A percentile compares a stretch with the other conserved stretches of the same genome.
These are phyloP conservation scores for Dimorphilus gyrociliatus DNA, from an alignment of 2,888 invertebrate species.

Conservation along the genomic window DNA sequence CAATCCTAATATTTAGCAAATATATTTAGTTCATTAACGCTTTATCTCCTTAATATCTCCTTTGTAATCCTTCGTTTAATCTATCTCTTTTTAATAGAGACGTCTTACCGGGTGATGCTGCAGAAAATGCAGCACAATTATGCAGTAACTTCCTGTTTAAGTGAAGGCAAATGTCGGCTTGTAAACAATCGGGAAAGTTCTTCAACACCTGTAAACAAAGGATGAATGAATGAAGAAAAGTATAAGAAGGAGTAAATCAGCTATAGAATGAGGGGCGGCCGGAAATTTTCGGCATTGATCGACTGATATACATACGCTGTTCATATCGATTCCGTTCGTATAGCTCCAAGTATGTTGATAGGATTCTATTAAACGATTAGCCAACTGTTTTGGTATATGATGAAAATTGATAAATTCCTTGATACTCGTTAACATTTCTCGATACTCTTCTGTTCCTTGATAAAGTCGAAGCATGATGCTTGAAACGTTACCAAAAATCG, in stretches of 20 bases:
- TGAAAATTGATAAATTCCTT: constrained; percentile 38
- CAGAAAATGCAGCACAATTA: constrained; percentile 12
- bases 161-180: constrained; percentile 15
- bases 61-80: too few relatives aligned
- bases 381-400: constrained; percentile 34
- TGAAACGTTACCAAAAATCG: constrained; percentile 38
- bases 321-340: constrained; percentile 38
- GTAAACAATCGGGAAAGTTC: constrained; percentile 13
- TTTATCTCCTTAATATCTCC: too few relatives aligned
- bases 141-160: constrained; percentile 13
- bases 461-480: constrained; percentile 37
- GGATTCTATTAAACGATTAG: constrained; percentile 34
- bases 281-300: too few relatives aligned
- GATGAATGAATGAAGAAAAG: not conserved
- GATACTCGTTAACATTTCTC: constrained; percentile 35
- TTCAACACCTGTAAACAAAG: constrained; percentile 11
- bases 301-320: constrained; percentile 25
- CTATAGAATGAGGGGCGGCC: too few relatives aligned
- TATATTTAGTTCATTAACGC: too few relatives aligned
- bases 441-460: constrained; percentile 37
- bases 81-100: too few relatives aligned
- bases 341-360: constrained; percentile 36
- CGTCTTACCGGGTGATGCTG: constrained; percentile 26
- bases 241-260: not conserved
- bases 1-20: too few relatives aligned